Evolutionary conservation across 1,140 invertebrate genomes (phyloP).

Genomic region (Leptinotarsa undecemlineata): DNA sequence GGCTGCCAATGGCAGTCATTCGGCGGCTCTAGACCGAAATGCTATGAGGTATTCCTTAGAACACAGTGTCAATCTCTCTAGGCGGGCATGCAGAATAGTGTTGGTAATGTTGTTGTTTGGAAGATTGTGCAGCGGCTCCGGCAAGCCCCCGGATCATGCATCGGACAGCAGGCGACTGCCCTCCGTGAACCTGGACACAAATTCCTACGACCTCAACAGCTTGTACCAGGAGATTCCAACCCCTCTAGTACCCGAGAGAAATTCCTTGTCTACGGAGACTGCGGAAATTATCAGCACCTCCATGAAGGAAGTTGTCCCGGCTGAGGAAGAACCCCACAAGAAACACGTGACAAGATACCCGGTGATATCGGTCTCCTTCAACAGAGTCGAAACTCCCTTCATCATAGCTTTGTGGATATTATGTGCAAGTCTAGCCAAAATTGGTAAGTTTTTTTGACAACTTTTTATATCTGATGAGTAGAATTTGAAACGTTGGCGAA

Average conservation of each 20-base stretch:
- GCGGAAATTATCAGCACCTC: slow-evolving; percentile 24
- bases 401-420: slow-evolving; percentile 94
- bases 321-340: slow-evolving; percentile 29
- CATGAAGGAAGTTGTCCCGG: not conserved
- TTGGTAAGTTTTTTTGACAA: slow-evolving; percentile 70
- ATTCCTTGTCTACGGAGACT: slow-evolving; percentile 31
- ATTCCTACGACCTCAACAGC: slow-evolving; percentile 37
- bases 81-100: slow-evolving; percentile 60
- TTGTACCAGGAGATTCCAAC: slow-evolving; percentile 37
- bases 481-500: not conserved
- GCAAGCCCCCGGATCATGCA: slow-evolving; percentile 46
- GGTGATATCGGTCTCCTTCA: slow-evolving; percentile 82
- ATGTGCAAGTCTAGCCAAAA: slow-evolving; percentile 91
- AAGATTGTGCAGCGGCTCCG: slow-evolving; percentile 23
- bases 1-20: slow-evolving; percentile 55
- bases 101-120: slow-evolving; percentile 42
- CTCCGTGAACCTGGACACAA: slow-evolving; percentile 33
- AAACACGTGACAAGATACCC: slow-evolving; percentile 63
- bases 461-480: not conserved
- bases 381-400: slow-evolving; percentile 86
- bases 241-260: slow-evolving; percentile 36
- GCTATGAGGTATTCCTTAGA: slow-evolving; percentile 60
- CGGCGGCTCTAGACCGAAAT: slow-evolving; percentile 40
- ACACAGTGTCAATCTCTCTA: slow-evolving; percentile 62
- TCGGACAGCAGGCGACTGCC: slow-evolving; percentile 34